Evolutionary conservation across 2,113 vertebrate species (phyloP).

Genomic region (Sula dactylatra): DNA sequence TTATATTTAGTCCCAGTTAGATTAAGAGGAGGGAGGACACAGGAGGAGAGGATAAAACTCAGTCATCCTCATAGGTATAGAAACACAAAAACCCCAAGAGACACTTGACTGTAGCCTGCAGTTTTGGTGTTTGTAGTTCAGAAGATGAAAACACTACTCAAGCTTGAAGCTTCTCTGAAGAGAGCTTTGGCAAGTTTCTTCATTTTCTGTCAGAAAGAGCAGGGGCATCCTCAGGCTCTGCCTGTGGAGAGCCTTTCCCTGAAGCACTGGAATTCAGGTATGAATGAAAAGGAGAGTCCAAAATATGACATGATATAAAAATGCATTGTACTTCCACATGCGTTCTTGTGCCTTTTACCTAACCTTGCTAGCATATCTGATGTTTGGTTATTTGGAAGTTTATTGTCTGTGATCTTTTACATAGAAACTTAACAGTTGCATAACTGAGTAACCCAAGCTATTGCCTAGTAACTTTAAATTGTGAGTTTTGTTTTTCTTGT

Average conservation of each 20-base stretch:
- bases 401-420: not conserved
- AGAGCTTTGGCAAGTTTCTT: not conserved
- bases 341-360: not conserved
- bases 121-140: not conserved
- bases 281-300: not conserved
- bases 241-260: not conserved
- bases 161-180: not conserved
- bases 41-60: not conserved
- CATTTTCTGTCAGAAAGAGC: not conserved
- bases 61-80: not conserved
- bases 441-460: not conserved
- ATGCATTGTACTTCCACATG: accelerated
- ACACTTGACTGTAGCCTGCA: not conserved
- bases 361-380: not conserved
- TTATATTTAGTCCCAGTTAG: not conserved
- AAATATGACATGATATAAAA: not conserved
- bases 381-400: not conserved
- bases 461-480: not conserved
- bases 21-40: not conserved
- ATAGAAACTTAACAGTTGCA: not conserved
- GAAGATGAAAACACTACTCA: not conserved
- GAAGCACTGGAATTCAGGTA: not conserved
- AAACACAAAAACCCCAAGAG: not conserved
- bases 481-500: constrained; percentile 15
- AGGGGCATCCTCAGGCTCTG: not conserved